phyloP scores from a whole-genome alignment of 2,797 vertebrate species.

The Poecilia velifera region DNA sequence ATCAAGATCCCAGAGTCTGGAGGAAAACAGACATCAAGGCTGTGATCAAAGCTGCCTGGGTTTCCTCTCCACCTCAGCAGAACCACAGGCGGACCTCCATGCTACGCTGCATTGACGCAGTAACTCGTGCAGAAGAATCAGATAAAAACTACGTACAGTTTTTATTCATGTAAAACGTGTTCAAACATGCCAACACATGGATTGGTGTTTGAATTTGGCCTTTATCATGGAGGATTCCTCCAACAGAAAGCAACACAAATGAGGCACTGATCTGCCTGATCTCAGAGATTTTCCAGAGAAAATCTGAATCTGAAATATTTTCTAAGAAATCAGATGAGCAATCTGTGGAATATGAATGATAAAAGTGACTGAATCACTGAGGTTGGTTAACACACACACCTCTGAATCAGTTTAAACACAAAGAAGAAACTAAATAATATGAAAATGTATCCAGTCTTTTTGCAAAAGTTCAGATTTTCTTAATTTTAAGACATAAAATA shows the following conservation, averaged over 20 bases:
- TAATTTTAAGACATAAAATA: too few relatives aligned
- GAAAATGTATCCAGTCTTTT: too few relatives aligned
- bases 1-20: too few relatives aligned
- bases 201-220: not conserved
- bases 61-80: not conserved
- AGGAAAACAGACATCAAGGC: too few relatives aligned
- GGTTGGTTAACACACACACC: not conserved
- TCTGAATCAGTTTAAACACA: not conserved
- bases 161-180: too few relatives aligned
- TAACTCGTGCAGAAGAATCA: not conserved
- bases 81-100: not conserved
- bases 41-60: too few relatives aligned
- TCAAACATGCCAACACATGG: too few relatives aligned
- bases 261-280: not conserved
- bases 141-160: not conserved
- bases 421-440: not conserved
- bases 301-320: not conserved
- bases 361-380: not conserved
- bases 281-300: not conserved
- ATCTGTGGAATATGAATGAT: not conserved
- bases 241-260: not conserved
- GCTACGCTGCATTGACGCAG: not conserved
- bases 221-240: not conserved
- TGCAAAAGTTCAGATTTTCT: too few relatives aligned
- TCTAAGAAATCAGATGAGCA: not conserved